phyloP scores from a whole-genome alignment of 2,113 vertebrate genomes.

The Tyrannus savana region DNA sequence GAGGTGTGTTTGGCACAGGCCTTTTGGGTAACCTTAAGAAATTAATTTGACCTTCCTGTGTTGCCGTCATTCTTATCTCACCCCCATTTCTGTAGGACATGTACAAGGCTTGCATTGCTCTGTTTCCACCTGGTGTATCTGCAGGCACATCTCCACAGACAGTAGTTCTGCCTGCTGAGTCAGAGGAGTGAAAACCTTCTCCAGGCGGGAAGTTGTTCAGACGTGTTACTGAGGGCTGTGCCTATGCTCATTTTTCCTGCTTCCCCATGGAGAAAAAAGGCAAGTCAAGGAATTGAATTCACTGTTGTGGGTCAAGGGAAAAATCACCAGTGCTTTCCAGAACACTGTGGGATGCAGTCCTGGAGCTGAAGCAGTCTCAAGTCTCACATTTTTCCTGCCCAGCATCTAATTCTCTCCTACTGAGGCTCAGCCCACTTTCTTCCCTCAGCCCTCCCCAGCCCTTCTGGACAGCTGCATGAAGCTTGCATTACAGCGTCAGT shows the following conservation, averaged over 20 bases:
- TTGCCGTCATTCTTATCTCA: background rate
- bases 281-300: background rate
- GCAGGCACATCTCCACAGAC: background rate
- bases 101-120: background rate
- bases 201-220: background rate
- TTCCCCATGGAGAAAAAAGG: background rate
- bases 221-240: background rate
- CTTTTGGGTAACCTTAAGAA: background rate
- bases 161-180: background rate
- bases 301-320: background rate
- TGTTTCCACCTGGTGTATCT: background rate
- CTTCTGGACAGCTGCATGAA: fast-evolving
- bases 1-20: background rate
- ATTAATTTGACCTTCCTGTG: background rate
- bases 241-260: background rate
- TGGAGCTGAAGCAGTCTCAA: background rate
- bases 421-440: background rate
- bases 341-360: background rate
- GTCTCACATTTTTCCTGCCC: background rate
- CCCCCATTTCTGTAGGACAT: background rate
- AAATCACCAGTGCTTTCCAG: background rate
- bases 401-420: background rate
- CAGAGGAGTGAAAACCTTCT: background rate
- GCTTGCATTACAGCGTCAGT: fast-evolving
- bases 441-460: background rate